These are phyloP conservation scores for Diprion similis DNA, from an alignment of 1,140 invertebrate species.

Conservation along the genomic window DNA sequence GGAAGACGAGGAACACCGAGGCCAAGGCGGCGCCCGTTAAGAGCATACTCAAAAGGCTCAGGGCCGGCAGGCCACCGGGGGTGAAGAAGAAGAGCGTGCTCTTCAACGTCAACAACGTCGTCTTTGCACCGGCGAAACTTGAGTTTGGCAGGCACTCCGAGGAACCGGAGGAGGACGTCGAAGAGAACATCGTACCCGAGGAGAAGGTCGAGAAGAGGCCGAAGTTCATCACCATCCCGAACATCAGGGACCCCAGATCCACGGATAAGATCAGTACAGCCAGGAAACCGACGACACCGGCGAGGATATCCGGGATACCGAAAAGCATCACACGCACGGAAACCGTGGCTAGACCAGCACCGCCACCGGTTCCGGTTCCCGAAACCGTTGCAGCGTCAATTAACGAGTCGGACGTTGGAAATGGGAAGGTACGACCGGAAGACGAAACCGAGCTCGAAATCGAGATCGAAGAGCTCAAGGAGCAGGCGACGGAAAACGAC, in stretches of 20 bases:
- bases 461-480: conserved; percentile 43
- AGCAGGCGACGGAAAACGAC: background rate
- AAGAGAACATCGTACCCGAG: background rate
- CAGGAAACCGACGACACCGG: conserved; percentile 29
- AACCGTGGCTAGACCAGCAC: conserved; percentile 13
- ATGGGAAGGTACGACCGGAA: conserved; percentile 23
- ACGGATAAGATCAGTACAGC: conserved; percentile 30
- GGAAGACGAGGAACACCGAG: conserved; percentile 47
- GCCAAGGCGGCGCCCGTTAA: conserved; percentile 49
- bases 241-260: conserved; percentile 50
- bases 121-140: conserved; percentile 58
- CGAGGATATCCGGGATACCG: conserved; percentile 35
- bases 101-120: conserved; percentile 58
- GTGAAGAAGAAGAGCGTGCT: conserved; percentile 54
- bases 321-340: conserved; percentile 47
- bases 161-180: conserved; percentile 10
- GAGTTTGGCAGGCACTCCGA: conserved; percentile 29
- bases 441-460: conserved; percentile 39
- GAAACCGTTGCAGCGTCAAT: background rate
- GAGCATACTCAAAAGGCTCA: conserved; percentile 61
- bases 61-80: conserved; percentile 47
- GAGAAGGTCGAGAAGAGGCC: conserved; percentile 25
- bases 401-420: conserved; percentile 19
- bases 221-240: conserved; percentile 57
- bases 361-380: background rate